Base-by-base conservation (phyloP, 2,113 vertebrate genomes). In the Dinomys branickii region DNA sequence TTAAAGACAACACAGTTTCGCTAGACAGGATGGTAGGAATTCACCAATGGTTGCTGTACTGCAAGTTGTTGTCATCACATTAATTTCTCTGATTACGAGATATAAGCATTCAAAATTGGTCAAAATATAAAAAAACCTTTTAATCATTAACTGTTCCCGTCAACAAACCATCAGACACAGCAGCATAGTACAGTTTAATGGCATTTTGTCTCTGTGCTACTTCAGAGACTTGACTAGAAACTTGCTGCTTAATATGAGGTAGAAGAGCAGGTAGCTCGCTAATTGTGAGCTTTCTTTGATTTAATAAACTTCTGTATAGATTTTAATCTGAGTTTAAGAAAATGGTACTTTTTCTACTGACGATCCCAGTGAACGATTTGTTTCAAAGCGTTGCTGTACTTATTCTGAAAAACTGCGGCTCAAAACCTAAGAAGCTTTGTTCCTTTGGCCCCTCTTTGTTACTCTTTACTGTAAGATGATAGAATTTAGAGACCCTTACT, bases 361-460 rank as follows among this genome's bases (percentile, higher is more conserved):
- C 71, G 6, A 83, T 87, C 10, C 19, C 20, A 73, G 16, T 73
- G 17, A 81, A 16, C 1, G 41, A 73, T 88, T 83, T 78, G 10
- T 83, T 96, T 96, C 71, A 85, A 86, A 92, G 65, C 12, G 38
- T 35, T 50, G 9, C 44, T 67, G 6, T 87, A 54, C 38, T 91
- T 94, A 69, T 85, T 95, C 54, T 93, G 82, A 28, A 95, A 94
- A 38, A 90, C 92, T 56, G 9, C 14, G 75, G 13, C 11, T 88
- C 50, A 59, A 94, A 92, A 81, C 28, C 84, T 24, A 63, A 69
- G 78, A 81, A 47, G 1, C 38, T 94, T 96, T 90, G 44, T n/a
- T 94, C 41, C 41, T 58, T 73, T 59, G 41, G 6, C 52, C 24
- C 35, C 35, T 82, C 54, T 88, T n/a, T 77, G 59, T 88, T 80